Evolutionary conservation across 2,797 vertebrate genomes (phyloP).

Genomic region (Microctenopoma steveboyesi): DNA sequence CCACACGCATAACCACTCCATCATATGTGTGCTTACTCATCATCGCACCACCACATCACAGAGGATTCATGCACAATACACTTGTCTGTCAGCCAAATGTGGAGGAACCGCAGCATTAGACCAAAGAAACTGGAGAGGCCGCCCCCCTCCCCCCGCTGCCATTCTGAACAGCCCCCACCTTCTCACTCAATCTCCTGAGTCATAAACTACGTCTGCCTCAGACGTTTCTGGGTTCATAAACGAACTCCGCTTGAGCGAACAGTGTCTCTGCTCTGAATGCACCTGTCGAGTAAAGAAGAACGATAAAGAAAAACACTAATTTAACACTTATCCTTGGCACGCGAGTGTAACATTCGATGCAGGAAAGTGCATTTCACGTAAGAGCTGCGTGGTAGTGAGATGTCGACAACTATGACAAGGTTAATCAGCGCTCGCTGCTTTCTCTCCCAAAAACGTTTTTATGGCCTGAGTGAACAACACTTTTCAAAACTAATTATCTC

Average conservation of each 20-base stretch:
- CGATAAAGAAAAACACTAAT: slow-evolving; percentile 62
- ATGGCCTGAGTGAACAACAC: slow-evolving; percentile 45
- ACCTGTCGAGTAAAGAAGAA: slow-evolving; percentile 48
- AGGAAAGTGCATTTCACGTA: not conserved
- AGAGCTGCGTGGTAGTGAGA: slow-evolving; percentile 47
- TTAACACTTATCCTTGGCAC: slow-evolving; percentile 59
- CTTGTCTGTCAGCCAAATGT: slow-evolving; percentile 77
- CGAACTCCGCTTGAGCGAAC: slow-evolving; percentile 26
- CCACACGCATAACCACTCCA: slow-evolving; percentile 67
- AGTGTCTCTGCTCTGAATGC: slow-evolving; percentile 35
- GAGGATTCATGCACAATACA: slow-evolving; percentile 64
- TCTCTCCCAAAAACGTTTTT: slow-evolving; percentile 46
- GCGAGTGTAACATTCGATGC: not conserved
- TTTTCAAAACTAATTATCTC: slow-evolving; percentile 76
- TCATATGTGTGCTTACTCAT: slow-evolving; percentile 76
- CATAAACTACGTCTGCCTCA: slow-evolving; percentile 62
- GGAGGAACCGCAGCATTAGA: slow-evolving; percentile 69
- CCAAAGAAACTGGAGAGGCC: slow-evolving; percentile 51
- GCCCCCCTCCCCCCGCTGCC: slow-evolving; percentile 6
- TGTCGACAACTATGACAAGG: slow-evolving; percentile 70
- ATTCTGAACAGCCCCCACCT: not conserved
- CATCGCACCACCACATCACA: slow-evolving; percentile 73
- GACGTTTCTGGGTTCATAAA: slow-evolving; percentile 51
- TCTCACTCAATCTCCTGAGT: slow-evolving; percentile 53
- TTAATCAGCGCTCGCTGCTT: slow-evolving; percentile 64